Evolutionary conservation across 2,888 invertebrate species (phyloP), one percentile per base, ranked within the genome.

Genomic region (Campoplex nolae): DNA sequence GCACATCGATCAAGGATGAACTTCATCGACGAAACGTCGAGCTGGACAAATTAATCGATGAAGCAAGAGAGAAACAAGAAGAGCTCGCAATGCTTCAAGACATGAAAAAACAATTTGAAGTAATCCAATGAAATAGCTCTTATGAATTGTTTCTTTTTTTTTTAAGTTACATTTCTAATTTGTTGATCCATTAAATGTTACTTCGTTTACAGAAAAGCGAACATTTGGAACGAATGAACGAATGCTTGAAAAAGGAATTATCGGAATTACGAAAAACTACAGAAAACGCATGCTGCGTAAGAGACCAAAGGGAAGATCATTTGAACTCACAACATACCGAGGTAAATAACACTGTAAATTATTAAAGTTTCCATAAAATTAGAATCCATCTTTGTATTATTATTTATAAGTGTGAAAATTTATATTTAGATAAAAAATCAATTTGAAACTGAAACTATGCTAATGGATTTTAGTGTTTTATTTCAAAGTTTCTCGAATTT

Each of bases 71-170:
- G 28, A 89, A 85, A 67, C 85, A 88, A 65, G 85, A 88, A 58
- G 85, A 89, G 51, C 85, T 89, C 4, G 76, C 68, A 73, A 88
- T 88, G 71, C 83, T 88, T 32, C 87, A 88, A 48, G 89, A 89
- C 32, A 84, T 89, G 85, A 89, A 80, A 73, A 85, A 83, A 76
- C 85, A 88, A 71, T 88, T 89, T 74, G 84, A 89, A 88, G 89
- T 89, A 84, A 28, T 42, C 68, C 32, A 2, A n/a, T 51, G 6
- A 0, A 54, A 54, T n/a, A 42, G 8, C 42, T 62, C 28, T 4
- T 28, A 8, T 9, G 28, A 13, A 28, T 3, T 1, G 11, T 32
- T 2, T n/a, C 2, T 42, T 4, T n/a, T 11, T 3, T n/a, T 7
- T 38, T 67, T n/a, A 4, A 16, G 16, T 62, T 32, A 0, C 32